Evolutionary conservation across 2,888 invertebrate genomes (phyloP), one percentile per base, ranked within the genome.

Genomic region (Melanargia galathea): DNA sequence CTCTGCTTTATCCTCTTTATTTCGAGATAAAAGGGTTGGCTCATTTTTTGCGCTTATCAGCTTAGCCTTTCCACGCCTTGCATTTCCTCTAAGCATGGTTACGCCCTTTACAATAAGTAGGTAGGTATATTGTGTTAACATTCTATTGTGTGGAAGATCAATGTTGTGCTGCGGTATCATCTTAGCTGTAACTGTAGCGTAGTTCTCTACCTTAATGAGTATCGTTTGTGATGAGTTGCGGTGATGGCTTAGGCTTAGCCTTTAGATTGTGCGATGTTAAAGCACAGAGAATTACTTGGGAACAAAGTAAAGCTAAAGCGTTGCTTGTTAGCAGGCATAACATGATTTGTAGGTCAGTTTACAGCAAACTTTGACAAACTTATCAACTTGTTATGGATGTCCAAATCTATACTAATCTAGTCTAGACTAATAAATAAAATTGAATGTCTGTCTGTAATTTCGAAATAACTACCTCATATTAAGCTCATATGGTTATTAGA

Each of bases 211-310:
- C 35, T 52, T 52, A 35, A 52, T 52, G 33, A 52, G 52, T 13
- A 20, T 6, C 52, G 52, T 35, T 35, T 35, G 33, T 35, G 52
- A 52, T 52, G 52, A 52, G 52, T 35, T 35, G 52, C 52, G 52
- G 52, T 52, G 52, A 33, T 52, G 52, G 20, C 30, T 52, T 33
- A 2, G 5, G 18, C 52, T 52, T 35, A 35, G 35, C 11, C 20
- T 52, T 20, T 33, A 52, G 35, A 52, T 33, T 51, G 51, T 51
- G 18, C 20, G 52, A 33, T 33, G 33, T 35, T 33, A 22, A 52
- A 52, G 13, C 52, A 5, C 20, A 30, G 51, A 18, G 35, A 18
- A 11, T 52, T 35, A 20, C 22, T 11, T 1, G 33, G 33, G 30
- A 35, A 52, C 52, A 52, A 52, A 52, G 52, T 35, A 30, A 51